These are phyloP conservation scores for Anthonomus grandis DNA, from an alignment of 1,140 invertebrate species.

Conservation along the genomic window DNA sequence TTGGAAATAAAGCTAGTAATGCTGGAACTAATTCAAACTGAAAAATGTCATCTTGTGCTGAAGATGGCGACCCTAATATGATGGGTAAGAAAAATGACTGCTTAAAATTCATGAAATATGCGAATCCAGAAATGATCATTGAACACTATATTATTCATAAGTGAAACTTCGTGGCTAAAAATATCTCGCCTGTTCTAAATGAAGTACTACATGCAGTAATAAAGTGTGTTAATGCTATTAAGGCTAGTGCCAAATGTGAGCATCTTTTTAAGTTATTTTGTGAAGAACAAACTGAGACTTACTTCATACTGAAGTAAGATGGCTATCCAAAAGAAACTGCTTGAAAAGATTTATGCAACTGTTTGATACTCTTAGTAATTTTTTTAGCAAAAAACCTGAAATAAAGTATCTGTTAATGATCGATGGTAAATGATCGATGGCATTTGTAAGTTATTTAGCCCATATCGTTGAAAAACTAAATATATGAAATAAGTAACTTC, in stretches of 20 bases:
- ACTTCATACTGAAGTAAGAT: constrained; percentile 33
- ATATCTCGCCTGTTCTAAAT: constrained; percentile 31
- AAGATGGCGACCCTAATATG: not conserved
- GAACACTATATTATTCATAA: constrained; percentile 25
- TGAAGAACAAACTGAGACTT: constrained; percentile 25
- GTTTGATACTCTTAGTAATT: constrained; percentile 28
- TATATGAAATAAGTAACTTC: constrained; percentile 35
- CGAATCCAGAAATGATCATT: constrained; percentile 28
- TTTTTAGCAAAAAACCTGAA: constrained; percentile 31
- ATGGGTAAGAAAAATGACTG: constrained; percentile 3
- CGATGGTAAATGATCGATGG: constrained; percentile 23
- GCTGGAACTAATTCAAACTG: too few relatives aligned
- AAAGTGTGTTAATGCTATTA: constrained; percentile 29
- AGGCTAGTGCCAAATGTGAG: constrained; percentile 30
- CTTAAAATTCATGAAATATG: constrained; percentile 24
- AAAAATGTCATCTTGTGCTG: not conserved
- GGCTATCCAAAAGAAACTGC: constrained; percentile 33
- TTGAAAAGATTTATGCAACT: constrained; percentile 35
- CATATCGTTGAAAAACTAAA: constrained; percentile 31
- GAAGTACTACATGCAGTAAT: constrained; percentile 27
- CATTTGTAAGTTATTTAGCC: constrained; percentile 24
- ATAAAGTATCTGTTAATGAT: constrained; percentile 31
- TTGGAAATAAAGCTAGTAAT: too few relatives aligned
- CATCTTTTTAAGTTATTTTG: constrained; percentile 25
- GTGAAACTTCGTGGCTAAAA: constrained; percentile 2